These are phyloP conservation scores for Miniopterus natalensis DNA, from an alignment of 2,113 vertebrate species.

Conservation along the genomic window DNA sequence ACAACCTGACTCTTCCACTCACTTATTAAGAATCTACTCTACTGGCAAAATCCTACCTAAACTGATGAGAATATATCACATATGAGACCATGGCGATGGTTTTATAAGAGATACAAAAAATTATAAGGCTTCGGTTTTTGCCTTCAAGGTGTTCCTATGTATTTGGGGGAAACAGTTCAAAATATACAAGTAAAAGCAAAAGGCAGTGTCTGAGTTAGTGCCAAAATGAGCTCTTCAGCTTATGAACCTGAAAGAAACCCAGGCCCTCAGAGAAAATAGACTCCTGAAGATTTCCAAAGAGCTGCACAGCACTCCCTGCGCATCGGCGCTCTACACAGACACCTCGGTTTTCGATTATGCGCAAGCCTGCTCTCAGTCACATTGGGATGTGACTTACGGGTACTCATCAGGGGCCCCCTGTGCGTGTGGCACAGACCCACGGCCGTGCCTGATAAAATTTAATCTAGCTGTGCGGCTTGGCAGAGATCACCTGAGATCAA, in stretches of 20 bases:
- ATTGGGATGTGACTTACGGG: not conserved
- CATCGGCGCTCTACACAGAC: not conserved
- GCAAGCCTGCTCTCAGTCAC: not conserved
- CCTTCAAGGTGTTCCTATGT: not conserved
- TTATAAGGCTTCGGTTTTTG: slow-evolving; percentile 12
- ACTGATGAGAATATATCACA: not conserved
- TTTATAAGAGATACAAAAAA: slow-evolving; percentile 36
- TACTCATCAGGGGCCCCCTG: not conserved
- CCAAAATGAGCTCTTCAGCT: not conserved
- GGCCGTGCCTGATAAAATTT: not conserved
- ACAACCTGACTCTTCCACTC: not conserved
- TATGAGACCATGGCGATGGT: not conserved
- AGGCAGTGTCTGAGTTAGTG: not conserved
- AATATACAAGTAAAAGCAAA: slow-evolving; percentile 9
- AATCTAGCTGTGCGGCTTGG: not conserved
- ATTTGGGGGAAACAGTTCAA: slow-evolving; percentile 11
- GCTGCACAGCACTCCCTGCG: not conserved
- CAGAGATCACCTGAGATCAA: not conserved
- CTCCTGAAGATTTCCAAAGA: not conserved
- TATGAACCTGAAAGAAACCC: not conserved
- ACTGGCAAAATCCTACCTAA: not conserved
- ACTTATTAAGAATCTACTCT: not conserved
- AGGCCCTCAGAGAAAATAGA: not conserved
- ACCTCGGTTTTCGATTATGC: not conserved
- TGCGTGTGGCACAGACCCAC: not conserved